Base-by-base conservation (phyloP, 2,888 invertebrate species). In the Caenorhabditis doughertyi region DNA sequence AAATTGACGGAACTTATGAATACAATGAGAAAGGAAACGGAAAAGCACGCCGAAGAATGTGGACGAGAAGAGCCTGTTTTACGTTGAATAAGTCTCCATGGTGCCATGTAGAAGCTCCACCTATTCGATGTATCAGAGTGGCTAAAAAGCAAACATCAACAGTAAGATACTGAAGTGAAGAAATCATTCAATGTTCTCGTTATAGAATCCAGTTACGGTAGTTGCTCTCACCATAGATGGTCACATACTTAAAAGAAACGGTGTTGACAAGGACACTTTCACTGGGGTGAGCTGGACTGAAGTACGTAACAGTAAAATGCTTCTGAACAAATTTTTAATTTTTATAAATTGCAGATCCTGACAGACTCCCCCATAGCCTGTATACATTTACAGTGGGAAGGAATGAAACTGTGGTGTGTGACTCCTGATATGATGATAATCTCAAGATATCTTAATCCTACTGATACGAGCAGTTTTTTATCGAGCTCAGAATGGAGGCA, bases 101-200 rank as follows among this genome's bases (percentile, higher is more conserved):
- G 84, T 79, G 64, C 21, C 56, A 56, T 11, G 83, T 86, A 8
- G 84, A 85, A 18, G 72, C 64, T 18, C 84, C 85, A 9, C n/a
- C 39, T 0, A 49, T 82, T 13, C 42, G 49, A 35, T 39, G 39
- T 9, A 62, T 86, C 21, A 44, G 72, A 25, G 68, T 86, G 2
- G 74, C 79, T 13, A 86, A 81, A 35, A 58, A 47, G 13, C 68
- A 74, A 18, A 44, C 53, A 3, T 13, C 42, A n/a, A 64, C 18
- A 18, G 44, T 47, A 8, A 42, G 42, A 13, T 42, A n/a, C 23
- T 11, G 2, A 39, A 27, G n/a, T 27, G 7, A n/a, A 60, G 9
- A 5, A 2, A n/a, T n/a, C n/a, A n/a, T n/a, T n/a, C n/a, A 27
- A 58, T 11, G 4, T 27, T 7, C 47, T 65, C 11, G 4, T 5